Conservation (phyloP, 2,797 vertebrate genomes). For the Vireo griseus region DNA sequence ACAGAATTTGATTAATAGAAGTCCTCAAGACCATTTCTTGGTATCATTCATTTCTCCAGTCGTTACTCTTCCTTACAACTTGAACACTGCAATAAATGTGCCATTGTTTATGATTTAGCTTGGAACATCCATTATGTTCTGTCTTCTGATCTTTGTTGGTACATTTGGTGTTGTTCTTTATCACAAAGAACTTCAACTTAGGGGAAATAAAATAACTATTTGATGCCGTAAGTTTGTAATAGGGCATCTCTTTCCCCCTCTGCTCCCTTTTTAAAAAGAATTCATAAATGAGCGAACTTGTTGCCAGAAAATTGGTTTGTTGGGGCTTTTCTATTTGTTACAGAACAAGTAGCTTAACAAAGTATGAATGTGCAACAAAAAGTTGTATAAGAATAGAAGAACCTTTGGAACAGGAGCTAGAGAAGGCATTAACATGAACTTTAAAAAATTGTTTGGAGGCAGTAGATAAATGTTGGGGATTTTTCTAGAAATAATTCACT, state of each 20-base stretch:
- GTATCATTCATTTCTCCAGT: not conserved
- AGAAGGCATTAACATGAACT: not conserved
- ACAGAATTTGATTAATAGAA: not conserved
- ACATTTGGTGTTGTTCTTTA: not conserved
- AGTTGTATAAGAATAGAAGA: not conserved
- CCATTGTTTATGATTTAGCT: not conserved
- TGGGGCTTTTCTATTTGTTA: not conserved
- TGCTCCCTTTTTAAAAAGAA: not conserved
- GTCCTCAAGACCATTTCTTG: not conserved
- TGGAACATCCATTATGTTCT: not conserved
- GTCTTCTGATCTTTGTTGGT: not conserved
- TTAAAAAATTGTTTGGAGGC: not conserved
- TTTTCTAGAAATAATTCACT: not conserved
- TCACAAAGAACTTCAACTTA: not conserved
- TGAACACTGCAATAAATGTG: not conserved
- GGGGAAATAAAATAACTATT: not conserved
- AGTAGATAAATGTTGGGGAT: not conserved
- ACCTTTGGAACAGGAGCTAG: not conserved
- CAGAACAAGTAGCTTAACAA: not conserved
- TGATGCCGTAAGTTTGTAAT: not conserved
- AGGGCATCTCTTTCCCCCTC: not conserved
- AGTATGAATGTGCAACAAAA: not conserved
- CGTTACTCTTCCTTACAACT: not conserved
- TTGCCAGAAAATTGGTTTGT: not conserved
- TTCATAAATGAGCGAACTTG: not conserved